Percentiles rank a stretch among this genome's conserved stretches.
Evolutionary conservation across 2,888 invertebrate species (phyloP).

Genomic region (Crepidodera aurea): DNA sequence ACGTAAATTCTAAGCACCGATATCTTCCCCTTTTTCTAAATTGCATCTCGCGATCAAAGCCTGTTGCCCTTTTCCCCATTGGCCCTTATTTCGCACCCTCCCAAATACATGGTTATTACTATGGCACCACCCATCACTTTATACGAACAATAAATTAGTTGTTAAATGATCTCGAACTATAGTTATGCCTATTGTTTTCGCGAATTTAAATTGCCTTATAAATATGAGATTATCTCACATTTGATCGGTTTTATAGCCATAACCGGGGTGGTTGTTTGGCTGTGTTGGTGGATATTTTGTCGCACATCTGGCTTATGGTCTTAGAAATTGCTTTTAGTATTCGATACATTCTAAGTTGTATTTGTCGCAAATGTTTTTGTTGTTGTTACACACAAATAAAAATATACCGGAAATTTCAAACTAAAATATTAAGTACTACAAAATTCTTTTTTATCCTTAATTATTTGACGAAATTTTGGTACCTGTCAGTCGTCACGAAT

Average conservation of each 20-base stretch:
- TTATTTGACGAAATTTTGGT: too few species aligned
- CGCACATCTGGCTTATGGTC: conserved; percentile 18
- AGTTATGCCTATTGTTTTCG: conserved; percentile 53
- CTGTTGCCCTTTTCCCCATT: conserved; percentile 17
- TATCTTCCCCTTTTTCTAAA: not conserved
- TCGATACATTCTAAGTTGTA: too few species aligned
- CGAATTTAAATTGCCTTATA: conserved; percentile 55
- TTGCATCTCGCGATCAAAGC: not conserved
- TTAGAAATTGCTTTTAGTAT: not conserved
- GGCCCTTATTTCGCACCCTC: conserved; percentile 25
- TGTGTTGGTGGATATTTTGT: not conserved
- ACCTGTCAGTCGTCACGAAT: too few species aligned
- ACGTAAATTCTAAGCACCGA: not conserved
- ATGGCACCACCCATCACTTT: conserved; percentile 47
- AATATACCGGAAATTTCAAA: too few species aligned
- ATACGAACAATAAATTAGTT: conserved; percentile 52
- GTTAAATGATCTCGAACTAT: conserved; percentile 53
- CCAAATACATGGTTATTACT: conserved; percentile 25
- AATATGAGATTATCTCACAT: conserved; percentile 50
- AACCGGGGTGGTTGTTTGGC: conserved; percentile 27
- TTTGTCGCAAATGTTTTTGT: too few species aligned
- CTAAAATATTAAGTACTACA: too few species aligned
- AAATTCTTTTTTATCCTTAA: too few species aligned
- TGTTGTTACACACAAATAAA: too few species aligned
- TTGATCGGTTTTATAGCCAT: conserved; percentile 43